Evolutionary conservation across 92 coral and sea anemone genomes (phyloP), one percentile per base, ranked within the genome.

Genomic region (Plumapathes pennacea): DNA sequence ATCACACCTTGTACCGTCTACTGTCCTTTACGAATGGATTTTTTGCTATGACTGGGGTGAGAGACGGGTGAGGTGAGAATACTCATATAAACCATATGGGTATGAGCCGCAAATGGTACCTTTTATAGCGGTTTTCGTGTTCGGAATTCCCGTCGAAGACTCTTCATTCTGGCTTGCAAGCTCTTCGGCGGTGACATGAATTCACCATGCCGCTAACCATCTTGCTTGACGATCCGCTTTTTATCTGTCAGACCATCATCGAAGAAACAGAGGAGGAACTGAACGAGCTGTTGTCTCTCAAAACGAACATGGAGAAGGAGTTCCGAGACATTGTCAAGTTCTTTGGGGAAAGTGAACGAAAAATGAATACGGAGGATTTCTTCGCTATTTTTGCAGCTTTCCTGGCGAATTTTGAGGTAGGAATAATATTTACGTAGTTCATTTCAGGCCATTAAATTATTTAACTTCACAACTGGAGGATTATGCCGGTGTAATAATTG

Each of bases 291-390:
- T 80, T 88, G 10, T 78, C 61, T 32, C 70, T 94, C 34, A 96
- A 85, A 57, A 78, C 71, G 34, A 78, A 66, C 31, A 84, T 86
- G 73, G 68, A 68, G 42, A 51, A 41, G 0, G 89, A 89, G 62
- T 94, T 84, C 54, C 73, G 63, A 12, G 83, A 89, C 50, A 81
- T 84, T 8, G 90, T 76, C 11, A 76, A 75, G 49, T 94, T 88
- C 71, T 94, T 80, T 54, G 99, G 99, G 0, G 99, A 94, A 57
- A 90, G 67, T 41, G 80, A 61, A 3, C 43, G 72, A 4, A 77
- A 78, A 54, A 86, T 83, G 43, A 85, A 84, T 32, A 94, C 99
- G 6, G 99, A 94, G 60, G 99, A 94, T 17, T 94, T 94, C 80
- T 94, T 94, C 54, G 99, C 86, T 33, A 73, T 89, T 44, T 94